These are phyloP conservation scores for Sitodiplosis mosellana DNA, from an alignment of 1,140 invertebrate genomes.

Conservation along the genomic window DNA sequence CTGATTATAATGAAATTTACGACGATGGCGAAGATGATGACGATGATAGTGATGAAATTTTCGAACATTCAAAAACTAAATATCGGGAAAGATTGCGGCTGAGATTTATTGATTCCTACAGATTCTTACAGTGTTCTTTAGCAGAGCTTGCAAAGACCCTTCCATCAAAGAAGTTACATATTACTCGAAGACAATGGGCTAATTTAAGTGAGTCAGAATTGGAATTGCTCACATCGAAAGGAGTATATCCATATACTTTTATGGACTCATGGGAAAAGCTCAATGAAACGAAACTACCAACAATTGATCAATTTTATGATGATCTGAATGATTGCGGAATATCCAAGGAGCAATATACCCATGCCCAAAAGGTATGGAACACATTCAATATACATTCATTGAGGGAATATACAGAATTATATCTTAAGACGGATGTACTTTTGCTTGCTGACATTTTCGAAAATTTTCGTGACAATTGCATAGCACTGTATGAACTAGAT, in stretches of 20 bases:
- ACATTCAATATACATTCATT: constrained; percentile 20
- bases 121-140: constrained; percentile 12
- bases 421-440: no score
- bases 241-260: constrained; percentile 17
- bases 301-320: constrained; percentile 21
- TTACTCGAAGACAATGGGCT: neutral
- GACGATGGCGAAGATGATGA: no score
- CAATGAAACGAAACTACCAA: constrained; percentile 17
- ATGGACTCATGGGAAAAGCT: no score
- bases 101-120: constrained; percentile 17
- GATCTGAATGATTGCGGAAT: constrained; percentile 15
- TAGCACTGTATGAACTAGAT: constrained; percentile 10
- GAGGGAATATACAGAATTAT: constrained; percentile 24
- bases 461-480: constrained; percentile 15
- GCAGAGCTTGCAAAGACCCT: constrained; percentile 4
- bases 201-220: neutral
- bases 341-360: constrained; percentile 19
- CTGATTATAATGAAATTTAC: constrained; percentile 1
- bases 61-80: no score
- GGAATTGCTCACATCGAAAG: constrained; percentile 7
- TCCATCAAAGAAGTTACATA: neutral
- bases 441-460: constrained; percentile 24
- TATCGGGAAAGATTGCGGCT: constrained; percentile 9
- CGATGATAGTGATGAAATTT: no score
- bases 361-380: constrained; percentile 22